A percentile compares a stretch with the other conserved stretches of the same genome.
Conservation (phyloP, 2,888 invertebrate genomes). For the Andrena hattorfiana region DNA sequence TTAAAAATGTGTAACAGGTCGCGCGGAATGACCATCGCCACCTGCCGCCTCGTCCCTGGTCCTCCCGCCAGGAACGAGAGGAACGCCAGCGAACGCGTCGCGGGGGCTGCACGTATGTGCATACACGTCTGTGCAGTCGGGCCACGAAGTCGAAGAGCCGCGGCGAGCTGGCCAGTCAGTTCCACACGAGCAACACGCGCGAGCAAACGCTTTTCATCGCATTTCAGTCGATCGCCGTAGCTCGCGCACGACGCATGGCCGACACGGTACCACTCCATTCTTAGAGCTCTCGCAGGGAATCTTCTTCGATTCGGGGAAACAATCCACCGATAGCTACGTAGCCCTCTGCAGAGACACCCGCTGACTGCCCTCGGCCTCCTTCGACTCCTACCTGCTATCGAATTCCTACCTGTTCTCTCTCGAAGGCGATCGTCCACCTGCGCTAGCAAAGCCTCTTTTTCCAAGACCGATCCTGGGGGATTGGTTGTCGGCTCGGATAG, state of each 20-base stretch:
- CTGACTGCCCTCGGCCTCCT: background rate
- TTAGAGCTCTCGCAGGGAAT: slow-evolving; percentile 7
- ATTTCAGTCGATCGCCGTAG: slow-evolving; percentile 50
- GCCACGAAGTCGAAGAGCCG: slow-evolving; percentile 33
- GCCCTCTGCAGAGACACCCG: background rate
- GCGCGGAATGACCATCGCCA: background rate
- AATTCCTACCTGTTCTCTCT: background rate
- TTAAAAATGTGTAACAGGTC: slow-evolving; percentile 8
- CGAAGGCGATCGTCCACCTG: background rate
- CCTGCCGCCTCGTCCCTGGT: background rate
- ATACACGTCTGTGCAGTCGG: slow-evolving; percentile 17
- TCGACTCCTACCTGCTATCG: background rate
- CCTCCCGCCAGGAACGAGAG: background rate
- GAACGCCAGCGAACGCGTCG: slow-evolving; percentile 8
- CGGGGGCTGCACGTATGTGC: background rate
- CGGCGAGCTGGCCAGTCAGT: slow-evolving; percentile 55
- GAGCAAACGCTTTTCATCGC: slow-evolving; percentile 57
- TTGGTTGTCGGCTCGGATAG: background rate
- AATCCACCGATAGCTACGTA: background rate
- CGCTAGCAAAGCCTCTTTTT: background rate
- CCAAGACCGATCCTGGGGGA: background rate
- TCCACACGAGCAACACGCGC: slow-evolving; percentile 62
- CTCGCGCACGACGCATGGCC: slow-evolving; percentile 50
- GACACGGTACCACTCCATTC: slow-evolving; percentile 5
- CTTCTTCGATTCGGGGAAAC: background rate